These are phyloP conservation scores for Phoxinus dragarum DNA, from an alignment of 2,797 vertebrate species.

Conservation along the genomic window DNA sequence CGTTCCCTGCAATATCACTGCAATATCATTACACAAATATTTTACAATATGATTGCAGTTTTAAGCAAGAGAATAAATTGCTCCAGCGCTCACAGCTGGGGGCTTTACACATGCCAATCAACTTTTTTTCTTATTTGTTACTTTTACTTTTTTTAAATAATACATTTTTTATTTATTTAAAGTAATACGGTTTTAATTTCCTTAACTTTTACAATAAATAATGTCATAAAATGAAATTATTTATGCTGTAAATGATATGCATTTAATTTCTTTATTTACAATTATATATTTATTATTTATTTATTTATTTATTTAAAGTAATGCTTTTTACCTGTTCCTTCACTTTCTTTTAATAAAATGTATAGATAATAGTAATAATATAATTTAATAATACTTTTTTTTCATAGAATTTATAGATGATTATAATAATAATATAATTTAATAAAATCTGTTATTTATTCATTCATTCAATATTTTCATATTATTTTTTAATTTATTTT, in stretches of 20 bases:
- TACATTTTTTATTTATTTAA: background rate
- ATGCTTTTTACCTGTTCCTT: no score
- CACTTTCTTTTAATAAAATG: no score
- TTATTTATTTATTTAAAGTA: no score
- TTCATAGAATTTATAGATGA: no score
- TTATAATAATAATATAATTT: no score
- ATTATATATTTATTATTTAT: background rate
- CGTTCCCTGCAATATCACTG: background rate
- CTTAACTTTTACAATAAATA: no score
- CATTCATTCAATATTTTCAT: background rate
- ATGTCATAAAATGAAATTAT: no score
- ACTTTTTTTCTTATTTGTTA: background rate
- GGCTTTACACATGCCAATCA: background rate
- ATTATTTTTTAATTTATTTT: background rate
- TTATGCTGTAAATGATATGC: no score
- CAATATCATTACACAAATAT: background rate
- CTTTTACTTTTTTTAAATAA: background rate
- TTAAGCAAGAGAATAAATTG: background rate
- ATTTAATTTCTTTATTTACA: background rate
- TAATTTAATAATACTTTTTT: no score
- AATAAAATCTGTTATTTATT: background rate
- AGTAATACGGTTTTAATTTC: background rate
- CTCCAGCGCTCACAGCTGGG: background rate
- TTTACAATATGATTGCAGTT: background rate
- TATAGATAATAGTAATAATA: no score